Evolutionary conservation across 2,888 invertebrate genomes (phyloP).

Genomic region (Agonopterix alstromeriana): DNA sequence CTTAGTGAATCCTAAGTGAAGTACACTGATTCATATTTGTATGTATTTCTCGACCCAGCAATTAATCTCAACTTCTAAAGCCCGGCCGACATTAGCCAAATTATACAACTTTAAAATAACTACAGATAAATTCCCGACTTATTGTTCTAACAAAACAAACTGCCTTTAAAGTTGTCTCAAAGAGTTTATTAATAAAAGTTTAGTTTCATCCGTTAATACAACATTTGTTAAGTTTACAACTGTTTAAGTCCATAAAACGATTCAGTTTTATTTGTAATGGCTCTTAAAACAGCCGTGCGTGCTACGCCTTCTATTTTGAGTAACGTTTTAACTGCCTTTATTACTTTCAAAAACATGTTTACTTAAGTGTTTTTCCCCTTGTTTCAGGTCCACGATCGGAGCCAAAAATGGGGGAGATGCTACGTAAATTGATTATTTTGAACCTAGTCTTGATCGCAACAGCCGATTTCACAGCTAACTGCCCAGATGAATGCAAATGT

Average conservation of each 20-base stretch:
- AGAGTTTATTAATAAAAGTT: slow-evolving; percentile 2
- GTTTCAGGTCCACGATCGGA: slow-evolving; percentile 45
- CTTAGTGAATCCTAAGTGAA: no score
- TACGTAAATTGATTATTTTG: slow-evolving; percentile 36
- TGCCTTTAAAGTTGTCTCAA: not conserved
- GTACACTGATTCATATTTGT: no score
- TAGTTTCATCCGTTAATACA: slow-evolving; percentile 1
- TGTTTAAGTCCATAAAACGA: slow-evolving; percentile 36
- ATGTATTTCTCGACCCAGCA: no score
- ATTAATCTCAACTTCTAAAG: no score
- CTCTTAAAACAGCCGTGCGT: slow-evolving; percentile 40
- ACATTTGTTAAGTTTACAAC: slow-evolving; percentile 32
- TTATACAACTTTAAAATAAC: no score
- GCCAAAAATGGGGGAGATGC: slow-evolving; percentile 44
- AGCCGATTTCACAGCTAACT: slow-evolving; percentile 76
- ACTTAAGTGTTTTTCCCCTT: slow-evolving; percentile 28
- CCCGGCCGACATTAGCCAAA: no score
- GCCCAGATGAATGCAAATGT: slow-evolving; percentile 84
- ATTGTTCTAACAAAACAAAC: no score
- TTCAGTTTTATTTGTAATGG: slow-evolving; percentile 33
- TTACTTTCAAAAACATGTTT: slow-evolving; percentile 23
- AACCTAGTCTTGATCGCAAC: slow-evolving; percentile 38
- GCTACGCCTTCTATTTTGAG: slow-evolving; percentile 41
- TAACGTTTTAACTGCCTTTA: slow-evolving; percentile 29
- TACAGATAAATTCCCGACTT: no score